Evolutionary conservation across 23 tunicate genomes (phyloP), one percentile per base, ranked within the genome.

Genomic region (Ciona savignyi): DNA sequence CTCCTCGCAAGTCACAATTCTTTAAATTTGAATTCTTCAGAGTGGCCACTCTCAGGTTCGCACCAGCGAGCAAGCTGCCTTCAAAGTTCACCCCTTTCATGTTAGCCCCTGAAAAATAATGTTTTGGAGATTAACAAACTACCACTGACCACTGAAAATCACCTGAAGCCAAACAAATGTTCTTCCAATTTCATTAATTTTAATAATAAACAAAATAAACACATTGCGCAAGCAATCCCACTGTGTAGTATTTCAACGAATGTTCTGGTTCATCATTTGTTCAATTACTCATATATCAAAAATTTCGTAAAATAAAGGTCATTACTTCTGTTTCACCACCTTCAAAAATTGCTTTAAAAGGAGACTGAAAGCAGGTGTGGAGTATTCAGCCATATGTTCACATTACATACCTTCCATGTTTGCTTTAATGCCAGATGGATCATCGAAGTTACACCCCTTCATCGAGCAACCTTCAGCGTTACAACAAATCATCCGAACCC

Each of bases 81-180:
- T 89, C 96, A 62, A 89, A 89, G 73, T 89, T 83, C 0, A 89
- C 96, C n/a, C 77, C 83, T 75, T 89, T 89, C 96, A 89, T 78
- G 33, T 84, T 89, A 20, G 96, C 89, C 49, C 96, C 96, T 89
- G 67, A 4, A 69, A 35, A 32, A 21, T 27, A 33, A 24, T 64
- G 68, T 6, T 23, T 23, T 22, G 6, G n/a, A n/a, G n/a, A n/a
- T n/a, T n/a, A n/a, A n/a, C n/a, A n/a, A n/a, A 49, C 15, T 20
- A 69, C 30, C 70, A 60, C 31, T 4, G 29, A 4, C 23, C 9
- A 23, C 30, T 23, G 1, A 51, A 73, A 29, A 51, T 35, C 77
- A 34, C 42, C 23, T 51, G 28, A 51, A 27, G n/a, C n/a, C n/a
- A n/a, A n/a, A n/a, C n/a, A n/a, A n/a, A n/a, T n/a, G n/a, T n/a